A percentile compares a stretch with the other conserved stretches of the same genome.
Evolutionary conservation across 1,140 invertebrate genomes (phyloP).

Genomic region (Drosophila lowei): DNA sequence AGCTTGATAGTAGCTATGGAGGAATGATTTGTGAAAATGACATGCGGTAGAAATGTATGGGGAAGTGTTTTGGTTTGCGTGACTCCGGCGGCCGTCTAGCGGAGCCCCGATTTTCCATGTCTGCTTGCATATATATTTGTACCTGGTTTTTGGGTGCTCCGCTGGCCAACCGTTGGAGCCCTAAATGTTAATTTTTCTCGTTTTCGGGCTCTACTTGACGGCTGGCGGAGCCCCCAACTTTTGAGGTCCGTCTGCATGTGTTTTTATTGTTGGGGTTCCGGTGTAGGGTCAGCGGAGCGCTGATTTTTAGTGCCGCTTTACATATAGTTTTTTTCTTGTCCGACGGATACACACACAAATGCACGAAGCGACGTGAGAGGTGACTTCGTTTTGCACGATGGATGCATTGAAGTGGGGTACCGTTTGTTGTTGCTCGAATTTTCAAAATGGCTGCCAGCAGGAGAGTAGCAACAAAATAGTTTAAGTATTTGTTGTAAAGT

Average conservation of each 20-base stretch:
- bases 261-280: slow-evolving; percentile 26
- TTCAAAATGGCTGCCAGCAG: slow-evolving; percentile 68
- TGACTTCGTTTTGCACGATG: slow-evolving; percentile 62
- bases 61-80: slow-evolving; percentile 11
- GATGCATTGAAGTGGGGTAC: slow-evolving; percentile 58
- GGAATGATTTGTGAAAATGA: too few species aligned
- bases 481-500: slow-evolving; percentile 12
- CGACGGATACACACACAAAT: slow-evolving; percentile 65
- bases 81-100: slow-evolving; percentile 40
- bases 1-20: too few species aligned
- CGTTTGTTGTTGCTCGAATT: slow-evolving; percentile 53
- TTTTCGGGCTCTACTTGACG: too few species aligned
- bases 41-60: neutral
- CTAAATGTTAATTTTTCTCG: too few species aligned
- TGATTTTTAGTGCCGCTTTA: slow-evolving; percentile 27
- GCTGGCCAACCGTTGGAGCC: too few species aligned
- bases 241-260: too few species aligned
- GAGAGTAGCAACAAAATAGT: slow-evolving; percentile 37
- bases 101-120: slow-evolving; percentile 55
- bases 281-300: slow-evolving; percentile 57
- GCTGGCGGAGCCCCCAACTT: too few species aligned
- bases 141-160: slow-evolving; percentile 14
- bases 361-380: slow-evolving; percentile 47
- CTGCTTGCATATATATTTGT: slow-evolving; percentile 25
- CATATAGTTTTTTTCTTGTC: slow-evolving; percentile 36